Base-by-base conservation (phyloP, 2,797 vertebrate species). In the Onychomys torridus region DNA sequence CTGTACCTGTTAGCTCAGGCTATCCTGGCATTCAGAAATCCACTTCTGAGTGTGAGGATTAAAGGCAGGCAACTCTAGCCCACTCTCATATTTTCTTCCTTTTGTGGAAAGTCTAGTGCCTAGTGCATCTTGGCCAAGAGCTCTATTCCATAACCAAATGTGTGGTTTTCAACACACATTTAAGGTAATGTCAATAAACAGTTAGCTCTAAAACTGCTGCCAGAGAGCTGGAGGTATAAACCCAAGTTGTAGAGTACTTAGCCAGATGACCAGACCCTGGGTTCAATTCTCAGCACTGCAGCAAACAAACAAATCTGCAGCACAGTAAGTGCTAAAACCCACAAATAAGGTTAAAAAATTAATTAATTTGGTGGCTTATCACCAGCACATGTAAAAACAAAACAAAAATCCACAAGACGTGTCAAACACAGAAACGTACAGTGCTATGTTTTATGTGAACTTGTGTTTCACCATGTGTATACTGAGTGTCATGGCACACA, bases 271-370 rank as follows among this genome's bases (percentile, higher is more conserved):
- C 46, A 29, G 63, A 59, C 13, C 2, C 27, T 40, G 27, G 40
- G 16, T 81, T 93, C 40, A 61, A 40, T 61, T n/a, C 77, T 34
- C 25, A 90, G 46, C 21, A 76, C 21, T 17, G 6, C 67, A 83
- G 32, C 40, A 25, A 67, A 78, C 82, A 81, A 77, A 79, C 61
- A 78, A 65, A 43, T 52, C 37, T 67, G 73, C 19, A 23, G 27
- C 43, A 89, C 34, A 27, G 23, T 19, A n/a, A 57, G 4, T 52
- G 83, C 16, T 96, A 19, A 34, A 95, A 85, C n/a, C 37, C 21
- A 67, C 84, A 93, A 95, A 84, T 5, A 92, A 25, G 71, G 43
- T 92, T 43, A 94, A 57, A 3, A 91, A 94, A 57, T 2, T 90
- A 85, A 90, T 59, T 83, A 95, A 75, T 37, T n/a, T 89, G 37